Base-by-base conservation (phyloP, 2,113 vertebrate genomes). In the Indicator indicator region DNA sequence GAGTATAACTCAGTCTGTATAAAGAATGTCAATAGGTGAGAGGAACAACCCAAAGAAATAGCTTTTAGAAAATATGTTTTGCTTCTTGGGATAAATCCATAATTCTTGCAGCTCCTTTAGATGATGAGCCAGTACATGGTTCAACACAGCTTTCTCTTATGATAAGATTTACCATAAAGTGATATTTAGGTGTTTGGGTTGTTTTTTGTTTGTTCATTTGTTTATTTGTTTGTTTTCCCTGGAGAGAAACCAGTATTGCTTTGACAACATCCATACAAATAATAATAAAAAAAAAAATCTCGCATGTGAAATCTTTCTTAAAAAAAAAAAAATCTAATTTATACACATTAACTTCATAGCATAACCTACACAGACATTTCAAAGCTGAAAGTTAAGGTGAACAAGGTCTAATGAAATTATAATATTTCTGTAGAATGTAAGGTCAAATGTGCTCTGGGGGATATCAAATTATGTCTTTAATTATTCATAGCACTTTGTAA, bases 381-480 rank as follows among this genome's bases (percentile, higher is more conserved):
- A 55, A 3, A 79, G 24, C 12, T 75, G 48, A 82, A 14, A 63
- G 9, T n/a, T 78, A 42, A 75, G 9, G 3, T 60, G 12, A 6
- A 8, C n/a, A 62, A 82, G 8, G 11, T 58, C 9, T 64, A 79
- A 28, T 16, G 16, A 94, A 27, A 38, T 2, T 0, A 24, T 12
- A 38, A 26, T 30, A 52, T 62, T 72, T 74, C 32, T 54, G 12
- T 0, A 0, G 6, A 71, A 17, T 27, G 1, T 19, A 88, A 68
- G 11, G 16, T 5, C 17, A 62, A 79, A 73, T 59, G 11, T 58
- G 5, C 23, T 42, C 5, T 1, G 3, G 2, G 2, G 11, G 2
- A 4, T 13, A 74, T 23, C 48, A 76, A 76, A 72, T 75, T 70
- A 30, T 16, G 6, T 13, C 11, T 28, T 81, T 73, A 84, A 54